Evolutionary conservation across 23 tunicate genomes (phyloP), one percentile per base, ranked within the genome.

Genomic region (Ascidia mentula): DNA sequence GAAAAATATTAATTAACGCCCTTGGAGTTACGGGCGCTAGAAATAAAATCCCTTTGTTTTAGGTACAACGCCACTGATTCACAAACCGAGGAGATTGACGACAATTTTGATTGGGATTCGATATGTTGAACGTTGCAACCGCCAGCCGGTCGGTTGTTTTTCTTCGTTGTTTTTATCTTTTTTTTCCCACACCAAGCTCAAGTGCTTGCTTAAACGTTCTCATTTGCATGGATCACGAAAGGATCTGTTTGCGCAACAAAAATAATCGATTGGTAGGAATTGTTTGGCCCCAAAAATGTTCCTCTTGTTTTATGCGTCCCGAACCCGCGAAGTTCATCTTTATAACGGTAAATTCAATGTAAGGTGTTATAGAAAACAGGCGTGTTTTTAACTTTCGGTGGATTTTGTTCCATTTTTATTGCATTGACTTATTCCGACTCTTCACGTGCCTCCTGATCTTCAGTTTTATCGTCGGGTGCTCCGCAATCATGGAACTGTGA

Each of bases 31-130:
- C n/a, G n/a, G n/a, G n/a, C n/a, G n/a, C n/a, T n/a, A n/a, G n/a
- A n/a, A 26, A 9, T 5, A 5, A 53, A 5, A 26, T 53, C 24
- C 65, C 24, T 53, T 53, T 42, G 12, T 15, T 42, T 12, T 15
- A 53, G 65, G 65, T 53, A 53, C 65, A 53, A 53, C 65, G 65
- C 65, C 13, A 9, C 65, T 20, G 65, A 53, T 53, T 53, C 65
- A 9, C 65, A 53, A 9, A 26, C 7, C 4, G 65, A 53, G 28
- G 65, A 53, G 22, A 53, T 53, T 9, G 65, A 53, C 65, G 65
- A 53, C 65, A 53, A 53, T 9, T 53, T 53, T 53, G 65, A 53
- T 28, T 53, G 65, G 65, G 65, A 53, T 28, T 53, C 65, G 65
- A 53, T 53, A 53, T 53, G 65, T 9, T 53, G 24, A 28, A 20